These are phyloP conservation scores for Epizoanthus stellaris DNA, from an alignment of 92 coral and sea anemone species.

Conservation along the genomic window DNA sequence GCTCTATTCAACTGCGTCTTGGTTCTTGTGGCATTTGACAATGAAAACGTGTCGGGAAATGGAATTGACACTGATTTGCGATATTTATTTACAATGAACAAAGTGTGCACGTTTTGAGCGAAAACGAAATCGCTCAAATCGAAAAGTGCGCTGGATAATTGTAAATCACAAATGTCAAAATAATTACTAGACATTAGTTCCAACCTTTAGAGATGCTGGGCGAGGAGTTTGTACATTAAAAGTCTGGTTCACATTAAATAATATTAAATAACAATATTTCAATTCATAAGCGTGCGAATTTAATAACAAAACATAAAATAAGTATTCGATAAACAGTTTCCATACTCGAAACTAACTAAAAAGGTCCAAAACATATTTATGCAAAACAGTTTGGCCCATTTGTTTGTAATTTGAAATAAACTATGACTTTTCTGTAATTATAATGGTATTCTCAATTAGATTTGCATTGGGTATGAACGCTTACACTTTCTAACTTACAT, in stretches of 20 bases:
- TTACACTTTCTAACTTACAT: background rate
- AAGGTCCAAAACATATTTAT: constrained; percentile 13
- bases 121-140: background rate
- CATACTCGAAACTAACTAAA: background rate
- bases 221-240: background rate
- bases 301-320: background rate
- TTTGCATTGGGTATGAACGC: background rate
- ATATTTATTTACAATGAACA: constrained; percentile 46
- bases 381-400: background rate
- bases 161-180: background rate
- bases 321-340: constrained; percentile 8
- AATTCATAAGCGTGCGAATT: constrained; percentile 5
- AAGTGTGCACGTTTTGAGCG: constrained; percentile 39
- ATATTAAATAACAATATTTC: background rate
- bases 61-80: constrained; percentile 34
- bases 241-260: background rate
- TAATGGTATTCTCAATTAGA: background rate
- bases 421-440: background rate
- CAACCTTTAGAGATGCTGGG: background rate
- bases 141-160: background rate
- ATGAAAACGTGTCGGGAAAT: constrained; percentile 46
- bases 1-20: background rate
- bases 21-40: constrained; percentile 44
- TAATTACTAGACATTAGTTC: background rate
- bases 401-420: background rate